phyloP scores from a whole-genome alignment of 1,140 invertebrate species.

The Drosophila obscura region DNA sequence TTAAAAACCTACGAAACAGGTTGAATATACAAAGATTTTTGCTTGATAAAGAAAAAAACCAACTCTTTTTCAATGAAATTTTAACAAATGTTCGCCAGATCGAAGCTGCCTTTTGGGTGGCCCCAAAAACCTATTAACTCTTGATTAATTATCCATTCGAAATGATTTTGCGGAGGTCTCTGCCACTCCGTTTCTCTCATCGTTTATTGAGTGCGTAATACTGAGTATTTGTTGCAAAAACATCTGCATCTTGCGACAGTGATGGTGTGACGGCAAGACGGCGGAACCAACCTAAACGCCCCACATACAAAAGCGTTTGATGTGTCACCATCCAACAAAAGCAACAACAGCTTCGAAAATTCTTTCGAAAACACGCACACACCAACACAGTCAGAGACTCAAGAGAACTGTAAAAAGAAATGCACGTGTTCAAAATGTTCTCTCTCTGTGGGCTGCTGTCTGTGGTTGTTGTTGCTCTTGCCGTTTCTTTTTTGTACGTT shows the following conservation, averaged over 20 bases:
- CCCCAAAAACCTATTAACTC: slow-evolving; percentile 21
- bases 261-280: not conserved
- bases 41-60: not conserved
- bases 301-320: slow-evolving; percentile 31
- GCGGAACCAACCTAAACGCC: slow-evolving; percentile 26
- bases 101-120: slow-evolving; percentile 35
- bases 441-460: slow-evolving; percentile 57
- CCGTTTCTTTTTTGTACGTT: slow-evolving; percentile 62
- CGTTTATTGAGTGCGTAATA: slow-evolving; percentile 23
- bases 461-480: slow-evolving; percentile 48
- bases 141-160: slow-evolving; percentile 48
- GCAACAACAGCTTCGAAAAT: slow-evolving; percentile 48
- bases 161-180: not conserved
- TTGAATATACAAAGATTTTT: slow-evolving; percentile 20
- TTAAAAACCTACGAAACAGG: slow-evolving; percentile 43
- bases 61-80: slow-evolving; percentile 23
- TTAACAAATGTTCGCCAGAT: slow-evolving; percentile 8
- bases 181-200: not conserved
- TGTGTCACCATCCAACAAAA: slow-evolving; percentile 63
- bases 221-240: slow-evolving; percentile 31
- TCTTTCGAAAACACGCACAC: slow-evolving; percentile 68
- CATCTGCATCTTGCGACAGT: slow-evolving; percentile 31
- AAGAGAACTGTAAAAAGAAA: slow-evolving; percentile 71
- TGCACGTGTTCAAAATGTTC: slow-evolving; percentile 80
- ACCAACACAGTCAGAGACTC: slow-evolving; percentile 15